Evolutionary conservation across 1,140 invertebrate genomes (phyloP).

Genomic region (Drosophila serrata): DNA sequence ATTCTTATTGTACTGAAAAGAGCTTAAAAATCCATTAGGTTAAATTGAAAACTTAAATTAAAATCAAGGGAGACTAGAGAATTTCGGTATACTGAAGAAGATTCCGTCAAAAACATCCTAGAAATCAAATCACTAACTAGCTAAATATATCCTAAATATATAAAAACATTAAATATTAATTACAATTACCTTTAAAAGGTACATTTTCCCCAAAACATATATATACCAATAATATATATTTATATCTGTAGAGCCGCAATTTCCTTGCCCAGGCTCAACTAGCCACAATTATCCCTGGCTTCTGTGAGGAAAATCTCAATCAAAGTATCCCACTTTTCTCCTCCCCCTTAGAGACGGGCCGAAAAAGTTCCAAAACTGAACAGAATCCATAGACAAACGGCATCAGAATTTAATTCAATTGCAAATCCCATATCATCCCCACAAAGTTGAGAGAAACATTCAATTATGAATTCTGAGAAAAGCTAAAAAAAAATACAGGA

Average conservation of each 20-base stretch:
- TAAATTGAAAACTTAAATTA: not conserved
- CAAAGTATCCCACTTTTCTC: conserved; percentile 5
- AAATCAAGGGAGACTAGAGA: not conserved
- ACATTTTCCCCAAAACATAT: not conserved
- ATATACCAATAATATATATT: not conserved
- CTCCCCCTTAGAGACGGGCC: not conserved
- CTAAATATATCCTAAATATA: not conserved
- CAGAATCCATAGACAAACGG: conserved; percentile 48
- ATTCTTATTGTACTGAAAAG: not conserved
- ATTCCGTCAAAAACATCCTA: no score
- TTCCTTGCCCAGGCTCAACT: conserved; percentile 1
- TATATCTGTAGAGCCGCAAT: not conserved
- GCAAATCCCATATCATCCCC: conserved; percentile 57
- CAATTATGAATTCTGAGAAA: conserved; percentile 59
- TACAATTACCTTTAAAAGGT: not conserved
- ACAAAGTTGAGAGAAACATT: conserved; percentile 53
- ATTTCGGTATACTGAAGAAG: no score
- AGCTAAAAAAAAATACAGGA: conserved; percentile 28
- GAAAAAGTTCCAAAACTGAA: conserved; percentile 33
- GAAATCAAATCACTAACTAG: no score
- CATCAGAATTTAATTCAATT: conserved; percentile 59
- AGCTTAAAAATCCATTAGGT: not conserved
- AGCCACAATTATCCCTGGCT: conserved; percentile 31
- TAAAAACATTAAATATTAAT: not conserved
- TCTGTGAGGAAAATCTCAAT: conserved; percentile 24